Evolutionary conservation across 2,113 vertebrate genomes (phyloP).

Genomic region (Montifringilla adamsi): DNA sequence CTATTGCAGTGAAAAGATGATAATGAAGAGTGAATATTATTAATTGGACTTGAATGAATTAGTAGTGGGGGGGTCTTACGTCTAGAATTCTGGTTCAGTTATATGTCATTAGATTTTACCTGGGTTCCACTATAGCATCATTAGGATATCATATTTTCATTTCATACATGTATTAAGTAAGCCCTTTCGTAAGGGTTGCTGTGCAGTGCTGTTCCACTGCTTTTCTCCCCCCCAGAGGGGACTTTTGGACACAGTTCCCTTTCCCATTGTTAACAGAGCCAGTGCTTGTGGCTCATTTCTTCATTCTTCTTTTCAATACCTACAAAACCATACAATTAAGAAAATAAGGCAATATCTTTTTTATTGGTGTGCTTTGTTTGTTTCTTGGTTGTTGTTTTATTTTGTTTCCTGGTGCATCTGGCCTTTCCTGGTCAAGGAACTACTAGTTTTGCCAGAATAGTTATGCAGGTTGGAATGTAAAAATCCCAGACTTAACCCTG

Average conservation of each 20-base stretch:
- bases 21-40: neutral
- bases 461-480: slow-evolving; percentile 31
- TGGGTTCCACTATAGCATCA: neutral
- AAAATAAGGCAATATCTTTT: neutral
- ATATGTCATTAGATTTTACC: neutral
- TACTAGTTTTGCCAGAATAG: neutral
- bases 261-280: neutral
- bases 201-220: neutral
- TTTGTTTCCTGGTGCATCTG: neutral
- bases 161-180: neutral
- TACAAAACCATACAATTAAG: neutral
- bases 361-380: neutral
- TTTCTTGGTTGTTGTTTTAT: neutral
- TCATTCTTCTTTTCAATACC: neutral
- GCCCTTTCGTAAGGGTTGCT: neutral
- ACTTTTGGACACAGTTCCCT: neutral
- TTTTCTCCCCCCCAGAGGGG: neutral
- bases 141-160: neutral
- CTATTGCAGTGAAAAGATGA: neutral
- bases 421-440: slow-evolving; percentile 2
- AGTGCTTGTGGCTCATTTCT: neutral
- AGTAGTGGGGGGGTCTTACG: neutral
- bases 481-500: slow-evolving; percentile 19
- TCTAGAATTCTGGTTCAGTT: neutral
- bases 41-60: neutral